Percentiles rank a stretch among this genome's conserved stretches.
Evolutionary conservation across 2,797 vertebrate genomes (phyloP).

Genomic region (Pipistrellus pygmaeus): DNA sequence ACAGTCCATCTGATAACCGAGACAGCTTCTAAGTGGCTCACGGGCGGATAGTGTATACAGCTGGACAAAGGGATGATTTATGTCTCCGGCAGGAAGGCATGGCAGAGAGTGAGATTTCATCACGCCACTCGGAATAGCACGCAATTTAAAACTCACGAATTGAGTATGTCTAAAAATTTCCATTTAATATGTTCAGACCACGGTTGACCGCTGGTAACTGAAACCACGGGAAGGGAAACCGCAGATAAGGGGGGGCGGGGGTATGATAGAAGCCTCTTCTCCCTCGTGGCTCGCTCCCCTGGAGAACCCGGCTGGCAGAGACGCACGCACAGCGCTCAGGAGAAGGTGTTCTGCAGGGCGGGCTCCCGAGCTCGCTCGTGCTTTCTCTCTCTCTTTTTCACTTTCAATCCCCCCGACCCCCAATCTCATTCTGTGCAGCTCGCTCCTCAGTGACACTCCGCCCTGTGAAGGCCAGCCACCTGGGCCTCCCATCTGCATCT

Average conservation of each 20-base stretch:
- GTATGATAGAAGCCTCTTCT: background rate
- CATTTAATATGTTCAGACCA: background rate
- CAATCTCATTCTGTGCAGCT: no score
- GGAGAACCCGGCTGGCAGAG: background rate
- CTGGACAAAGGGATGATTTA: background rate
- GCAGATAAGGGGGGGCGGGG: background rate
- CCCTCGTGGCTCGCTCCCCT: background rate
- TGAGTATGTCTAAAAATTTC: background rate
- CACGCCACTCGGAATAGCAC: background rate
- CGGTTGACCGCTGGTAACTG: background rate
- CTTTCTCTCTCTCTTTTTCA: background rate
- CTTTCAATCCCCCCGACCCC: background rate
- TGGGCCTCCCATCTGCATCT: background rate
- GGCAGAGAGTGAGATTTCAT: background rate
- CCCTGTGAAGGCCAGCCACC: background rate
- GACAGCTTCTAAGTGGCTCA: background rate
- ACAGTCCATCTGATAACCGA: background rate
- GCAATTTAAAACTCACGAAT: background rate
- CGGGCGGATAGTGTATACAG: no score
- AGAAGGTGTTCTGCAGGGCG: background rate
- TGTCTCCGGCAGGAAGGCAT: background rate
- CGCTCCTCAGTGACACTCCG: background rate
- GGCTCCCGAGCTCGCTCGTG: background rate
- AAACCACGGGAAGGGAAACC: background rate
- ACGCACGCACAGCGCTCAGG: background rate